A percentile compares a stretch with the other conserved stretches of the same genome.
Evolutionary conservation across 2,113 vertebrate genomes (phyloP).

Genomic region (Engystomops pustulosus): DNA sequence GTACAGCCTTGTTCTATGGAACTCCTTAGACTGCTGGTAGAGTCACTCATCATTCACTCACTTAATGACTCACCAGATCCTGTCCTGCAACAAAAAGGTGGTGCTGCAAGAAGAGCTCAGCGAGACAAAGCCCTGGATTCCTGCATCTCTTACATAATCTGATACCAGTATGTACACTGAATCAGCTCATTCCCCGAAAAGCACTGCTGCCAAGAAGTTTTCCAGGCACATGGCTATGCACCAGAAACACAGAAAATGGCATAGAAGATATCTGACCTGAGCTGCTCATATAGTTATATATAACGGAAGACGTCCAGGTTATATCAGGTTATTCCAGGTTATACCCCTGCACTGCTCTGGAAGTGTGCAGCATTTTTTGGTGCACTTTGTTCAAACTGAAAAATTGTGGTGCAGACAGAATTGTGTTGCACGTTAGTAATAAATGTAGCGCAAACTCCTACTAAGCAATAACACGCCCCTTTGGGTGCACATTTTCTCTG

Average conservation of each 20-base stretch:
- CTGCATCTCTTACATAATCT: not conserved
- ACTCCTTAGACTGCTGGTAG: not conserved
- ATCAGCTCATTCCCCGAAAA: not conserved
- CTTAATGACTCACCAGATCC: constrained; percentile 20
- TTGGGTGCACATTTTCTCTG: no score
- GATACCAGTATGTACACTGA: not conserved
- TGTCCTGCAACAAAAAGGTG: not conserved
- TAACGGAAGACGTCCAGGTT: not conserved
- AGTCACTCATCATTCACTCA: constrained; percentile 7
- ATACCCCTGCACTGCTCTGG: no score
- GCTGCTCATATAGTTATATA: not conserved
- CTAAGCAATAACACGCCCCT: no score
- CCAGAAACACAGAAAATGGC: not conserved
- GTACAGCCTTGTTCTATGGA: not conserved
- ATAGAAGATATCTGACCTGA: not conserved
- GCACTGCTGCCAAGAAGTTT: not conserved
- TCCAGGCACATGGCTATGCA: no score
- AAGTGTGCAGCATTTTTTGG: no score
- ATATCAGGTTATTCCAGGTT: not conserved
- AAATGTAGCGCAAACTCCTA: no score
- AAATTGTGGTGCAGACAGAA: no score
- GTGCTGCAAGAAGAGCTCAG: not conserved
- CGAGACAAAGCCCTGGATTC: not conserved
- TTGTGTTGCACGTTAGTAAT: no score
- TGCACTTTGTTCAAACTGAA: no score